Evolutionary conservation across 2,113 vertebrate species (phyloP).

Genomic region (Grallaria varia): DNA sequence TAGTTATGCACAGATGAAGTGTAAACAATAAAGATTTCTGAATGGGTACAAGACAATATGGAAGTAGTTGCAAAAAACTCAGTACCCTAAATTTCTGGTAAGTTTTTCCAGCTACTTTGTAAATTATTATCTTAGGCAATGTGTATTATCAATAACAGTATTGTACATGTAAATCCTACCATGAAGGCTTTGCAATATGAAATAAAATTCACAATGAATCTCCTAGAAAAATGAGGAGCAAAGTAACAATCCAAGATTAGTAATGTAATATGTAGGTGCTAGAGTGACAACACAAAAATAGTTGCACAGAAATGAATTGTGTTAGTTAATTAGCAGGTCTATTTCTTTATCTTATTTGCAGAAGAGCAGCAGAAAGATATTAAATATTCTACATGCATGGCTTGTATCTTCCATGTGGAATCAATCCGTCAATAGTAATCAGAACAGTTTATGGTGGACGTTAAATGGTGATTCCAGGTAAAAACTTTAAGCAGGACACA

Average conservation of each 20-base stretch:
- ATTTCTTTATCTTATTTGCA: neutral
- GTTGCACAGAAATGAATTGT: constrained; percentile 10
- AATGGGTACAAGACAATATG: neutral
- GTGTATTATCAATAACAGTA: neutral
- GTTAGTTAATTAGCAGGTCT: constrained; percentile 36
- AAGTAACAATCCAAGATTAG: constrained; percentile 18
- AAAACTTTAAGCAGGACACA: neutral
- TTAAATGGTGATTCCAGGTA: neutral
- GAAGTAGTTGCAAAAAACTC: neutral
- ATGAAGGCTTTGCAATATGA: neutral
- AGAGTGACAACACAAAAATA: neutral
- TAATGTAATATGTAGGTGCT: neutral
- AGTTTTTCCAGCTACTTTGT: constrained; percentile 17
- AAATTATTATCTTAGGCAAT: neutral
- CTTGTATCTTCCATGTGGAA: neutral
- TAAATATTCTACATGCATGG: neutral
- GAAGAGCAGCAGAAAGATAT: neutral
- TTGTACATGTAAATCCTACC: neutral
- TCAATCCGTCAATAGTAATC: neutral
- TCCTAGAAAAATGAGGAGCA: constrained; percentile 18
- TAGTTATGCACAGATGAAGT: neutral
- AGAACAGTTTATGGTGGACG: neutral
- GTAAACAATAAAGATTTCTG: neutral
- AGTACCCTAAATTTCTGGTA: neutral
- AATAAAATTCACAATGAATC: neutral